phyloP scores from a whole-genome alignment of 1,140 invertebrate species.

The Dreissena polymorpha region DNA sequence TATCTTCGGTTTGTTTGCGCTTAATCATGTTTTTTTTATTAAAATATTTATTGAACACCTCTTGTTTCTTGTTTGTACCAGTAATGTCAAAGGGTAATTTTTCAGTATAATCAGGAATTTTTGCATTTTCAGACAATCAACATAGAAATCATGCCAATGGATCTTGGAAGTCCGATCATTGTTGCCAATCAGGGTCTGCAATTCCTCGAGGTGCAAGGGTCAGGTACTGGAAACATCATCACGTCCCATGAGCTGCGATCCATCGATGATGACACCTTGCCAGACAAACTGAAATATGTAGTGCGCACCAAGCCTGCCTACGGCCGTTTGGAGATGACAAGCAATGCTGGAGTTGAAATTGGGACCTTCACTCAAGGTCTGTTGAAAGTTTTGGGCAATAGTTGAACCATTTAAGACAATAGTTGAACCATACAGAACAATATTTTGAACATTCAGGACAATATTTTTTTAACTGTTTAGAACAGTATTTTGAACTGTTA shows the following conservation, averaged over 20 bases:
- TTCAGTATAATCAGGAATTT: too few species aligned
- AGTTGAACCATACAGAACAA: background rate
- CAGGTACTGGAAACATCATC: slow-evolving; percentile 69
- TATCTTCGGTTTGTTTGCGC: too few species aligned
- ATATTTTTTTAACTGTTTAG: background rate
- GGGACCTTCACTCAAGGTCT: slow-evolving; percentile 75
- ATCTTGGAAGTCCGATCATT: slow-evolving; percentile 75
- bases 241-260: slow-evolving; percentile 68
- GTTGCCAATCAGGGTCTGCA: slow-evolving; percentile 73
- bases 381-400: background rate
- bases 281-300: slow-evolving; percentile 66
- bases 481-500: too few species aligned
- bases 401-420: background rate
- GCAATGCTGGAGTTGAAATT: slow-evolving; percentile 66
- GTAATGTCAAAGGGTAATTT: too few species aligned
- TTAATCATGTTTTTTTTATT: too few species aligned
- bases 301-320: slow-evolving; percentile 66
- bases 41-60: too few species aligned
- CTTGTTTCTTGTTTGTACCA: too few species aligned
- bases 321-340: slow-evolving; percentile 70
- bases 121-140: slow-evolving; percentile 66
- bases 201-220: slow-evolving; percentile 67
- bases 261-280: slow-evolving; percentile 70
- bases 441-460: background rate
- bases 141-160: slow-evolving; percentile 70